Percentiles rank a stretch among this genome's conserved stretches.
Conservation (phyloP, 2,113 vertebrate species). For the Collichthys lucidus region DNA sequence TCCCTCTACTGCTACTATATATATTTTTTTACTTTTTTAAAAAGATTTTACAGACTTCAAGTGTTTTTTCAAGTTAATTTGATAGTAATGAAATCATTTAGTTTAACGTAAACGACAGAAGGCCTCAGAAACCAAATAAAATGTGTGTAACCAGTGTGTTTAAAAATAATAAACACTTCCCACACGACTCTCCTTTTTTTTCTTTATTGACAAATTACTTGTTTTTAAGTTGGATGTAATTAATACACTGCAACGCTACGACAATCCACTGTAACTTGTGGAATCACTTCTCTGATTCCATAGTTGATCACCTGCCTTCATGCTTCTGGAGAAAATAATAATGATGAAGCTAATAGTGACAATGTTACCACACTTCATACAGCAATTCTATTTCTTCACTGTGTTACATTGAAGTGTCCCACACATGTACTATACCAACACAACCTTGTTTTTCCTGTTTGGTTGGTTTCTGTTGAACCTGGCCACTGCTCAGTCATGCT, state of each 20-base stretch:
- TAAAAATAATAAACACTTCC: neutral
- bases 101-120: neutral
- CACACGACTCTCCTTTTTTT: accelerated
- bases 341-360: too few species aligned
- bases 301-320: too few species aligned
- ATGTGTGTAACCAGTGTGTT: neutral
- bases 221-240: neutral
- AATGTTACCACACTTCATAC: too few species aligned
- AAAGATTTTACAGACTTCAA: neutral
- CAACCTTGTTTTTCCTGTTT: too few species aligned
- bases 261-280: neutral
- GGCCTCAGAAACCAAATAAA: neutral
- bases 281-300: too few species aligned
- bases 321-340: too few species aligned
- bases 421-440: too few species aligned
- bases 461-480: too few species aligned
- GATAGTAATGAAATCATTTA: neutral
- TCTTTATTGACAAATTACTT: neutral
- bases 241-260: neutral
- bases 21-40: neutral
- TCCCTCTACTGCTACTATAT: neutral
- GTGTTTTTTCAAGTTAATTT: neutral
- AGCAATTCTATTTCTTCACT: too few species aligned
- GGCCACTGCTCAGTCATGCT: too few species aligned
- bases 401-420: too few species aligned